Evolutionary conservation across 2,113 vertebrate species (phyloP).

Genomic region (Dipodomys spectabilis): DNA sequence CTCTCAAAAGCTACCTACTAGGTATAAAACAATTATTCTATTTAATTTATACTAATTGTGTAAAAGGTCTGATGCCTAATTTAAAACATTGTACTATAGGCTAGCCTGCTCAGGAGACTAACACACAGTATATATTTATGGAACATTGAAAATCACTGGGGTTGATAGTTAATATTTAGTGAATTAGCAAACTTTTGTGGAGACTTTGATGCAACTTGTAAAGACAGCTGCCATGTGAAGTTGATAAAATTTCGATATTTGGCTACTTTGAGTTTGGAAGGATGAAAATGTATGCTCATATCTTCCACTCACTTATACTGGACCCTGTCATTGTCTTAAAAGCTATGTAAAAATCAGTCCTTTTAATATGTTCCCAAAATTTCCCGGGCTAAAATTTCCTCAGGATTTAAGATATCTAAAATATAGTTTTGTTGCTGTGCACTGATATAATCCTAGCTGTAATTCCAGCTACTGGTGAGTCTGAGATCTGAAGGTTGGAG

Average conservation of each 20-base stretch:
- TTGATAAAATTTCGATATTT: constrained; percentile 33
- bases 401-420: not conserved
- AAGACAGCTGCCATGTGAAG: not conserved
- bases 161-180: not conserved
- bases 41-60: not conserved
- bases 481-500: no score
- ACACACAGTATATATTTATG: not conserved
- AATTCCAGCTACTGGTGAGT: no score
- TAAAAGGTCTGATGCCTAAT: not conserved
- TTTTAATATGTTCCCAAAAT: not conserved
- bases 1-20: not conserved
- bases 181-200: not conserved
- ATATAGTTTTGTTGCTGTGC: not conserved
- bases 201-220: not conserved
- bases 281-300: not conserved
- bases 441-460: no score
- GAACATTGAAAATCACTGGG: constrained; percentile 13
- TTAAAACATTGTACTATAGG: not conserved
- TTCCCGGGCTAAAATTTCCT: constrained; percentile 5
- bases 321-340: not conserved
- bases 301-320: not conserved
- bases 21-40: not conserved
- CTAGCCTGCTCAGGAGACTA: not conserved
- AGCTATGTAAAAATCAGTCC: not conserved
- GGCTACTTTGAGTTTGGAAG: not conserved